Evolutionary conservation across 2,113 vertebrate species (phyloP).

Genomic region (Epinephelus cyanopodus): DNA sequence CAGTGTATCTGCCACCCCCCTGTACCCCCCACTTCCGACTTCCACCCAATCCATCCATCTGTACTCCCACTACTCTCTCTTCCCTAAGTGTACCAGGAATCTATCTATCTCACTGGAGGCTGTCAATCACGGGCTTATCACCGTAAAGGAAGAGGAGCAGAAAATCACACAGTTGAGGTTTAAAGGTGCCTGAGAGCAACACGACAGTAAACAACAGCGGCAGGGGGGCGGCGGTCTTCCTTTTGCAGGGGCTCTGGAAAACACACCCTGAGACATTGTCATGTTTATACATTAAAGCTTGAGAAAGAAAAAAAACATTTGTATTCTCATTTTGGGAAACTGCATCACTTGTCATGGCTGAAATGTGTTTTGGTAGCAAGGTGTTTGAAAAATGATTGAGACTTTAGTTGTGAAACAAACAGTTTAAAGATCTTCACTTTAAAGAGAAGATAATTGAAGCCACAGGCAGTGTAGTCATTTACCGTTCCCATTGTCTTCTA

Average conservation of each 20-base stretch:
- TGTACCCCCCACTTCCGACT: neutral
- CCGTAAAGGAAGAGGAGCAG: conserved; percentile 41
- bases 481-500: neutral
- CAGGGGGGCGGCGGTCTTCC: conserved; percentile 16
- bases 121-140: conserved; percentile 57
- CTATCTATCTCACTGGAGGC: conserved; percentile 46
- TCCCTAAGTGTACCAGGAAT: conserved; percentile 39
- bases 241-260: conserved; percentile 30
- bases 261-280: conserved; percentile 1
- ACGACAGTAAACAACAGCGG: conserved; percentile 49
- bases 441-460: conserved; percentile 5
- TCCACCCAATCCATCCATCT: conserved; percentile 13
- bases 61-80: conserved; percentile 15
- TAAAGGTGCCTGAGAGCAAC: conserved; percentile 47
- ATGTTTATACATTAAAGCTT: neutral
- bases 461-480: neutral
- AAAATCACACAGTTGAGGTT: conserved; percentile 53
- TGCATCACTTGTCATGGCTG: neutral
- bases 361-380: neutral
- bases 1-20: neutral
- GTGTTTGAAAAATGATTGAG: neutral
- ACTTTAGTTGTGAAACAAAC: neutral
- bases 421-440: neutral
- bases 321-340: conserved; percentile 19
- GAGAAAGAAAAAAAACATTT: neutral